Evolutionary conservation across 2,888 invertebrate species (phyloP).

Genomic region (Leucozona laternaria): DNA sequence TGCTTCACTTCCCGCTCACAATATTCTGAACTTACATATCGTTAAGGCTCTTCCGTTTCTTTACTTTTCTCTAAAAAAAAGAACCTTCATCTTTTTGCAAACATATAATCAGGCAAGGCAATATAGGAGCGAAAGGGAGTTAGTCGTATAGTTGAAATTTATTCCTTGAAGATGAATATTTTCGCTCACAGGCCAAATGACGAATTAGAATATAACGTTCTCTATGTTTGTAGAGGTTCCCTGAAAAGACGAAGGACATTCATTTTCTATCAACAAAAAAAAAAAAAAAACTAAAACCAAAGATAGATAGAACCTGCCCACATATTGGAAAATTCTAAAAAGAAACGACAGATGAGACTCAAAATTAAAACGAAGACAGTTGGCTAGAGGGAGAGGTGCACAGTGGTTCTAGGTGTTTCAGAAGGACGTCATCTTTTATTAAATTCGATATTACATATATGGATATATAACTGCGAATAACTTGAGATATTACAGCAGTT

Average conservation of each 20-base stretch:
- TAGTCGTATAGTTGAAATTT: background rate
- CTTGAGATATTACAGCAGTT: background rate
- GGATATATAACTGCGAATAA: background rate
- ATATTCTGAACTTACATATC: constrained; percentile 22
- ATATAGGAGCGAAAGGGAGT: background rate
- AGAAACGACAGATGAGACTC: constrained; percentile 14
- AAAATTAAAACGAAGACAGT: constrained; percentile 21
- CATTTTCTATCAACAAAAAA: background rate
- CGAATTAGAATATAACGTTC: constrained; percentile 1
- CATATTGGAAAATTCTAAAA: constrained; percentile 19
- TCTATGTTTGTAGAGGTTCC: background rate
- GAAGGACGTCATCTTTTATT: background rate
- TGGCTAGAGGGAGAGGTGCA: background rate
- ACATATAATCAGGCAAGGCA: constrained; percentile 15
- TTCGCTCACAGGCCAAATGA: constrained; percentile 2
- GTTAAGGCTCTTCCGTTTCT: constrained; percentile 26
- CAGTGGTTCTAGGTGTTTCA: background rate
- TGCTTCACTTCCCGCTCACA: background rate
- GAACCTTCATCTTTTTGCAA: background rate
- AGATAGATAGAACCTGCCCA: constrained; percentile 27
- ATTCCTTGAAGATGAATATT: constrained; percentile 30
- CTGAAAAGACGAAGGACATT: background rate
- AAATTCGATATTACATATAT: too few relatives aligned
- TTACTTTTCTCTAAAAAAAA: constrained; percentile 8
- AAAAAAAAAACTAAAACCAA: constrained; percentile 1